phyloP scores from a whole-genome alignment of 2,888 invertebrate genomes.

The Cosmia trapezina region DNA sequence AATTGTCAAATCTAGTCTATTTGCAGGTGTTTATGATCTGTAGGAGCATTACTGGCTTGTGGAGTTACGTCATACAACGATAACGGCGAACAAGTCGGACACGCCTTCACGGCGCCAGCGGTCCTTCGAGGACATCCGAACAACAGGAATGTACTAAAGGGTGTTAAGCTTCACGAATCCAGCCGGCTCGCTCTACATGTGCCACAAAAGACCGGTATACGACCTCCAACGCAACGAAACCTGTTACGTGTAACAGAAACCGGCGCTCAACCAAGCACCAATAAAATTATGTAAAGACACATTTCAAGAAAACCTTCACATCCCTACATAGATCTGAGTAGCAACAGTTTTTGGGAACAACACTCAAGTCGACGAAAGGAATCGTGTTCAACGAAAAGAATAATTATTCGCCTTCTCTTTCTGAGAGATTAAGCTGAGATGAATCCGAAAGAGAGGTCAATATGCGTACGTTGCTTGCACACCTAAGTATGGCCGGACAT shows the following conservation, averaged over 20 bases:
- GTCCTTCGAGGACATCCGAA: slow-evolving; percentile 83
- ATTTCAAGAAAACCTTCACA: slow-evolving; percentile 67
- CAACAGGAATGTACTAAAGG: slow-evolving; percentile 83
- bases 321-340: slow-evolving; percentile 63
- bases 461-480: slow-evolving; percentile 90
- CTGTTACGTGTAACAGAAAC: slow-evolving; percentile 88
- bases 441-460: slow-evolving; percentile 86
- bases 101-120: slow-evolving; percentile 87
- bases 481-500: slow-evolving; percentile 91
- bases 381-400: slow-evolving; percentile 79
- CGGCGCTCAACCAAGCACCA: slow-evolving; percentile 73
- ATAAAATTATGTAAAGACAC: slow-evolving; percentile 73
- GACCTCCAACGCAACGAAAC: slow-evolving; percentile 89
- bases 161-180: slow-evolving; percentile 77
- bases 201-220: slow-evolving; percentile 87
- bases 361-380: slow-evolving; percentile 77
- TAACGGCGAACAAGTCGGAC: slow-evolving; percentile 84
- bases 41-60: slow-evolving; percentile 68
- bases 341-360: slow-evolving; percentile 75
- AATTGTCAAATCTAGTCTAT: slow-evolving; percentile 41
- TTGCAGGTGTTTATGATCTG: slow-evolving; percentile 72
- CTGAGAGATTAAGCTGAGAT: slow-evolving; percentile 75
- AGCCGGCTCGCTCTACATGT: slow-evolving; percentile 85
- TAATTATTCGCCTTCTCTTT: slow-evolving; percentile 83
- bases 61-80: slow-evolving; percentile 87